These are phyloP conservation scores for Ciconia nigra DNA, from an alignment of 2,797 vertebrate genomes.

Conservation along the genomic window DNA sequence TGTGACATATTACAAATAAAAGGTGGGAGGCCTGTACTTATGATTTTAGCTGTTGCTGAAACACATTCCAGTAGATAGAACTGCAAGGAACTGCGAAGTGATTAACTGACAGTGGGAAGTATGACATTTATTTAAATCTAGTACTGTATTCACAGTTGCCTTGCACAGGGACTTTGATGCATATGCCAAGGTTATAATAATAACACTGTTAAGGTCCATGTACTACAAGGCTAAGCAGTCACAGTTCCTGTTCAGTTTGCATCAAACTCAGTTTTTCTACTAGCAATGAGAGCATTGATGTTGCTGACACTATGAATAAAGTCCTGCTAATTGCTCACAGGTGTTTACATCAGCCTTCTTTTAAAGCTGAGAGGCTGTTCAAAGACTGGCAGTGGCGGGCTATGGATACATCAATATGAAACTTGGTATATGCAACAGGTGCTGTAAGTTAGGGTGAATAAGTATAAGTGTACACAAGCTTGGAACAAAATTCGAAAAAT, in stretches of 20 bases:
- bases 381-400: background rate
- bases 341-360: background rate
- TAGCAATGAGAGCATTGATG: background rate
- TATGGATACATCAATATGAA: background rate
- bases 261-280: background rate
- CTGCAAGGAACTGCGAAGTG: conserved; percentile 12
- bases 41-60: conserved; percentile 14
- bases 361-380: background rate
- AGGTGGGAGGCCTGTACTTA: conserved; percentile 5
- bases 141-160: background rate
- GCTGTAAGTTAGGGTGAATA: background rate
- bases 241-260: background rate
- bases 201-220: conserved; percentile 32
- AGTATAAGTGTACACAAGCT: background rate
- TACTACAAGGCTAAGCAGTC: conserved; percentile 17
- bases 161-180: conserved; percentile 3
- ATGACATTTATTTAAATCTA: conserved; percentile 43
- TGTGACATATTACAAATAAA: background rate
- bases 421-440: background rate
- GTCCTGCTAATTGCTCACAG: background rate
- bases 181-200: conserved; percentile 29
- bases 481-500: background rate
- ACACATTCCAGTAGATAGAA: conserved; percentile 11
- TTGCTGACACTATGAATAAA: background rate
- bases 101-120: conserved; percentile 24